Evolutionary conservation across 1,140 invertebrate genomes (phyloP), one percentile per base, ranked within the genome.

Genomic region (Drosophila bifasciata): DNA sequence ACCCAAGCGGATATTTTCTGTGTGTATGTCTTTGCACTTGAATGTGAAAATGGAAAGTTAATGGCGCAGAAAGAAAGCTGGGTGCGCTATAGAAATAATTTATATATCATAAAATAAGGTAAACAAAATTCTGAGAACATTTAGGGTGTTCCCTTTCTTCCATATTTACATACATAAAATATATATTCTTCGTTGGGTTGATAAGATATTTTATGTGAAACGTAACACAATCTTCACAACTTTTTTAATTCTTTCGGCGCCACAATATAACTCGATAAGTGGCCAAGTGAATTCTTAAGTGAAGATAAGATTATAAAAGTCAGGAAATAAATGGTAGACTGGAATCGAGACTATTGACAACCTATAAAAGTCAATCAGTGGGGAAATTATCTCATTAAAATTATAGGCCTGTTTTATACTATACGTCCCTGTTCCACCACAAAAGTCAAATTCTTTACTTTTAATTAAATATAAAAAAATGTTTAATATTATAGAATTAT

Each of bases 11-110:
- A 46, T 48, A 44, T 41, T 4, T 9, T n/a, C 1, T 16, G 25
- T 67, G 25, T 67, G 32, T 11, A 5, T 36, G 1, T 13, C 32
- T 36, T 36, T 11, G 32, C 32, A 36, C 32, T 36, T 36, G 32
- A 36, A 36, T 61, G 49, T 48, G 5, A 25, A 45, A 67, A 64
- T 21, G n/a, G 59, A 68, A 67, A 67, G 41, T 41, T 68, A 28
- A 57, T 41, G 25, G 6, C 15, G 23, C 3, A 8, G 25, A 56
- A 41, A 68, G 50, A 48, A 41, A 69, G 41, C 67, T 13, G 32
- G 32, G 16, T 60, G 45, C n/a, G 28, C 6, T 13, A 11, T 49
- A 44, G 19, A 39, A 60, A 25, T 19, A 58, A 28, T 7, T 25
- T 25, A 16, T 8, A n/a, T 13, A 36, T 36, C 13, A 7, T n/a